Evolutionary conservation across 2,797 vertebrate genomes (phyloP).

Genomic region (Mus spretus): DNA sequence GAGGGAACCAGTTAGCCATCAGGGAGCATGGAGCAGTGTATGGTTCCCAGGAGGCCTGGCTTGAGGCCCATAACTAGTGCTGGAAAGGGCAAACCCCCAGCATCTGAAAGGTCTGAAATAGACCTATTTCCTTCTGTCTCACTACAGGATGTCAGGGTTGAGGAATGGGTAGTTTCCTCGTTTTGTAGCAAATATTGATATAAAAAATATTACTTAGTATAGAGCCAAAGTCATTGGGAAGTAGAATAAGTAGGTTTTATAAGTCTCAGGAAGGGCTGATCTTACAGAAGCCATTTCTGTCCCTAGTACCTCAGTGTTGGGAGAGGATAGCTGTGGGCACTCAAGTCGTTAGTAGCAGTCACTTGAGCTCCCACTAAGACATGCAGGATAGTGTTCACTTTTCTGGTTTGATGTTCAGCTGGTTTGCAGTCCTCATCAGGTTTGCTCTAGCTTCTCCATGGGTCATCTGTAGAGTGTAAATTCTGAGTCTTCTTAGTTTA

Average conservation of each 20-base stretch:
- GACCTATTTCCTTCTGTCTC: neutral
- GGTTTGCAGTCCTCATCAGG: neutral
- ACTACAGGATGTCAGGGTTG: neutral
- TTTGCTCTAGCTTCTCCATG: neutral
- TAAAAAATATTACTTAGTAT: neutral
- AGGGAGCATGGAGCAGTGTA: neutral
- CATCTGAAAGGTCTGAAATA: neutral
- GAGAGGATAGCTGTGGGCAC: neutral
- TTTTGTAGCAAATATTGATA: neutral
- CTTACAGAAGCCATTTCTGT: neutral
- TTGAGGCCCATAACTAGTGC: neutral
- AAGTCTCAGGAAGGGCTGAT: neutral
- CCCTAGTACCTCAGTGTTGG: neutral
- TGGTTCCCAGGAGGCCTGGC: neutral
- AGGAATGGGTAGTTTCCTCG: neutral
- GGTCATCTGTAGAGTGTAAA: neutral
- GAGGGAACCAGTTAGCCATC: neutral
- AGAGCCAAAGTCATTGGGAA: neutral
- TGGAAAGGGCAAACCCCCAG: neutral
- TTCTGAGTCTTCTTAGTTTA: neutral
- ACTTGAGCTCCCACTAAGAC: neutral
- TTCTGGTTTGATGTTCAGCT: neutral
- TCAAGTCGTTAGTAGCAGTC: neutral
- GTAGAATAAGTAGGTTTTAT: neutral
- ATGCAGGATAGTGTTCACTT: too few species aligned